Evolutionary conservation across 2,113 vertebrate species (phyloP), one percentile per base, ranked within the genome.

Genomic region (Typhlomys cinereus): DNA sequence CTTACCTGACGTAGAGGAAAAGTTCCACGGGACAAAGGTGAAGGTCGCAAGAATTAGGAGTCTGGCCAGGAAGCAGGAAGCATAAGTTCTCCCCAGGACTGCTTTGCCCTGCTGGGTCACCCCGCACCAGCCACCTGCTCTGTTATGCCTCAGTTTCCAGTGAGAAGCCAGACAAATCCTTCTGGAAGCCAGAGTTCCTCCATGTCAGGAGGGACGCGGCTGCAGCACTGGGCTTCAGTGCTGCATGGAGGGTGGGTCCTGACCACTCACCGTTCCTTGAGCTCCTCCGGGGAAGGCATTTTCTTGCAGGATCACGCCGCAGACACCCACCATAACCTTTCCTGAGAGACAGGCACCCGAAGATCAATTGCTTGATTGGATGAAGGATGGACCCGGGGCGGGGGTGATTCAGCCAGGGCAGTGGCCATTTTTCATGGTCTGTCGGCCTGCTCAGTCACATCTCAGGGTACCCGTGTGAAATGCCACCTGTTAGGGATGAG

Each of bases 401-500:
- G 78, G 39, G 54, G 34, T 1, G 0, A 20, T 1, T 27, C 50
- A 71, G 80, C 61, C 39, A 46, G 46, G 79, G 83, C 23, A 66
- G 86, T 0, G 25, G 75, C 80, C 76, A 36, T 95, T 96, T 94
- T 95, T 95, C 96, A 91, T 4, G 52, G 71, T 39, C 27, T 4
- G 1, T 48, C 41, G 54, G n/a, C 64, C n/a, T 59, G 70, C 79
- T 79, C 11, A 15, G 59, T 54, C 61, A 50, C 6, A 11, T 76
- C 81, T 94, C n/a, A 4, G 62, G 64, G 79, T 0, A 9, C 64
- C 81, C 15, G 1, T 78, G 69, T 75, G 50, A 96, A 93, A 93
- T 93, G 83, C 86, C 80, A 94, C 90, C 93, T 91, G 94, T 95
- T 92, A 90, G 15, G 39, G 90, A 88, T 94, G 91, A 95, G 94